These are phyloP conservation scores for Antennarius striatus DNA, from an alignment of 2,113 vertebrate species.

Conservation along the genomic window DNA sequence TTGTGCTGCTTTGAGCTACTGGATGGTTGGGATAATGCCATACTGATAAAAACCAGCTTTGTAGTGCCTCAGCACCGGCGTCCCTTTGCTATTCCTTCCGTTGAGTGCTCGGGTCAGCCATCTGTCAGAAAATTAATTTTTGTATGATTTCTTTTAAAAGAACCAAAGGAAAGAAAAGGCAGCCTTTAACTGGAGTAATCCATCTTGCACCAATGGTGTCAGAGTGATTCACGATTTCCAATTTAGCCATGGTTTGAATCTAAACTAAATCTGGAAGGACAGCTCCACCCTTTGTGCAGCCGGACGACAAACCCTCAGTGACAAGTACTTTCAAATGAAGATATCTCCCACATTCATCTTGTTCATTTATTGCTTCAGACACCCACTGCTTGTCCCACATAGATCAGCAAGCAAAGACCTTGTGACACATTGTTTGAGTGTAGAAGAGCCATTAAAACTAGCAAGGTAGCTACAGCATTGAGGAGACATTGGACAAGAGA, in stretches of 20 bases:
- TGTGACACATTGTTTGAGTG: constrained; percentile 51
- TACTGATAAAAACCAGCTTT: constrained; percentile 65
- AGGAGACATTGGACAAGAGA: constrained; percentile 45
- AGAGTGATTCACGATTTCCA: constrained; percentile 87
- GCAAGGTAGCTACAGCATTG: constrained; percentile 28
- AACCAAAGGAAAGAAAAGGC: constrained; percentile 72
- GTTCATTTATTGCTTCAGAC: constrained; percentile 61
- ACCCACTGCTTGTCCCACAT: constrained; percentile 58
- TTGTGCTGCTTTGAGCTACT: constrained; percentile 63
- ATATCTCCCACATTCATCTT: constrained; percentile 78
- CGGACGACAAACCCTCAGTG: constrained; percentile 64
- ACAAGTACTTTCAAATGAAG: constrained; percentile 68
- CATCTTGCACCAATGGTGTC: constrained; percentile 77
- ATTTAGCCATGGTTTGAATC: constrained; percentile 81
- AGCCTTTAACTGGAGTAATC: constrained; percentile 80
- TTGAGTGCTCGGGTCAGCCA: constrained; percentile 57
- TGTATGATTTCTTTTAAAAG: constrained; percentile 70
- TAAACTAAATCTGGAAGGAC: constrained; percentile 79
- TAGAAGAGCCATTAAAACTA: constrained; percentile 27
- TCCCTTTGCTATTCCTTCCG: constrained; percentile 64
- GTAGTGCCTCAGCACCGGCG: constrained; percentile 45
- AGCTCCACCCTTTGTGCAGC: constrained; percentile 67
- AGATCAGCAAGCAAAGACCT: constrained; percentile 67
- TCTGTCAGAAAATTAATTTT: constrained; percentile 71
- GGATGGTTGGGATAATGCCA: constrained; percentile 54